Evolutionary conservation across 2,113 vertebrate genomes (phyloP).

Genomic region (Oceanites oceanicus): DNA sequence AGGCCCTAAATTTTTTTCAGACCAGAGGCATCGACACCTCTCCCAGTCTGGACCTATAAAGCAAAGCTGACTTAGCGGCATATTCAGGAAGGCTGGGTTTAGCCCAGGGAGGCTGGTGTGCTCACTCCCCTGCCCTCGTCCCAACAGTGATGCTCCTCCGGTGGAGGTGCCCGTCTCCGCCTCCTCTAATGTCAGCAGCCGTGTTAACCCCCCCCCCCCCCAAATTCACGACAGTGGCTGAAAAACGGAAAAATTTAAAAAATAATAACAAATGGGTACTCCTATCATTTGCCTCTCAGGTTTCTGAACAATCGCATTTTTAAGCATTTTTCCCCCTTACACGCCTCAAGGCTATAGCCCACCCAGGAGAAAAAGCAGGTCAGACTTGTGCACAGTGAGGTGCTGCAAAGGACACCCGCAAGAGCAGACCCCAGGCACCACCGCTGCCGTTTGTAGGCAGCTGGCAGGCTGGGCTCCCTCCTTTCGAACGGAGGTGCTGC

Average conservation of each 20-base stretch:
- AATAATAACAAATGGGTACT: background rate
- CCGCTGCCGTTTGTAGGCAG: background rate
- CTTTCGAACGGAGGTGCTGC: accelerated
- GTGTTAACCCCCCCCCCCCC: background rate
- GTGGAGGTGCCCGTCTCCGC: background rate
- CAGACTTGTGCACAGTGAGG: background rate
- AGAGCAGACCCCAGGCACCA: background rate
- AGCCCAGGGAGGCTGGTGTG: background rate
- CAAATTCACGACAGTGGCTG: background rate
- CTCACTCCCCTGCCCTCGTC: background rate
- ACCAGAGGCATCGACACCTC: background rate
- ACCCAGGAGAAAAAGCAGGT: background rate
- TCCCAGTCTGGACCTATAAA: background rate
- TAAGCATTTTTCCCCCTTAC: background rate
- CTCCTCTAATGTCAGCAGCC: background rate
- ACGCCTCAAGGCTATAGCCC: background rate
- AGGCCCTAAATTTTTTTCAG: background rate
- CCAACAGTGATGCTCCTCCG: accelerated
- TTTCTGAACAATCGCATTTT: background rate
- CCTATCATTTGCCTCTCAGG: background rate
- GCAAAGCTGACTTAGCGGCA: background rate
- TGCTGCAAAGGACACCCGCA: background rate
- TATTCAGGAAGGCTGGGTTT: background rate
- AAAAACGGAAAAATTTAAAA: background rate
- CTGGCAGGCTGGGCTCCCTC: background rate